A percentile compares a stretch with the other conserved stretches of the same genome.
Evolutionary conservation across 2,797 vertebrate genomes (phyloP).

Genomic region (Pantherophis alleghaniensis): DNA sequence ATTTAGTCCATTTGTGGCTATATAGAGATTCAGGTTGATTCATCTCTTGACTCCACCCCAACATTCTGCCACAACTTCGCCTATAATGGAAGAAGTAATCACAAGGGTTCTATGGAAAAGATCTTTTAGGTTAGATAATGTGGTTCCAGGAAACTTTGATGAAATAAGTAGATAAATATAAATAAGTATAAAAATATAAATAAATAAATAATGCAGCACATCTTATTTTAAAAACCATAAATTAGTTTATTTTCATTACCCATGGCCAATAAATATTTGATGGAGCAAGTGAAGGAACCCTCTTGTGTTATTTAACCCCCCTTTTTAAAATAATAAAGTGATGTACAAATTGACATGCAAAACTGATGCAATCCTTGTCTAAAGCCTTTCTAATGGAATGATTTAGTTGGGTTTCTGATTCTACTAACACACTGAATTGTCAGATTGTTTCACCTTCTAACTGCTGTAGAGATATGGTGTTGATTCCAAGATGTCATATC

Average conservation of each 20-base stretch:
- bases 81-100: background rate
- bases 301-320: background rate
- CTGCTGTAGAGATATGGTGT: conserved; percentile 6
- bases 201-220: background rate
- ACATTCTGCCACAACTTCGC: too few relatives aligned
- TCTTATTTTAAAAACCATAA: background rate
- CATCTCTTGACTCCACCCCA: too few relatives aligned
- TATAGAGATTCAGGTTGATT: too few relatives aligned
- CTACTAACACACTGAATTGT: background rate
- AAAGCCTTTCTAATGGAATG: background rate
- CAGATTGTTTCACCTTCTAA: conserved; percentile 17
- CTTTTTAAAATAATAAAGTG: background rate
- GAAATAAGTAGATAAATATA: background rate
- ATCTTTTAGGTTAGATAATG: background rate
- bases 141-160: background rate
- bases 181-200: background rate
- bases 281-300: background rate
- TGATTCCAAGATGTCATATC: background rate
- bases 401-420: background rate
- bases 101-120: background rate
- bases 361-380: background rate
- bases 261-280: background rate
- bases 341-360: background rate
- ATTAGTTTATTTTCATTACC: background rate
- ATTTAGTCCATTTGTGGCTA: too few relatives aligned